Conservation (phyloP, 2,888 invertebrate species). For the Thelaira solivaga region DNA sequence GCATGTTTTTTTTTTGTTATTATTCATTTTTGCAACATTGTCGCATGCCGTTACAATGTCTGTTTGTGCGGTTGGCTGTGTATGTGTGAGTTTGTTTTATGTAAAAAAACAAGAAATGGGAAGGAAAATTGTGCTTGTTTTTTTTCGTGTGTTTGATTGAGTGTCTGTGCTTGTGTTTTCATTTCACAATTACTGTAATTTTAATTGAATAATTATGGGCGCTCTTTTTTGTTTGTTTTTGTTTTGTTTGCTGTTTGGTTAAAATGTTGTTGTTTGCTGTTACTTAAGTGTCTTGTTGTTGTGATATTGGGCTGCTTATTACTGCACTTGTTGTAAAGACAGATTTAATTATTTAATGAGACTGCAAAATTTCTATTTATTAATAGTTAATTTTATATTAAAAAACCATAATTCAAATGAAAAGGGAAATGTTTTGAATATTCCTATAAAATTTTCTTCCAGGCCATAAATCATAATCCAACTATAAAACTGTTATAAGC, state of each 20-base stretch:
- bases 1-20: conserved; percentile 6
- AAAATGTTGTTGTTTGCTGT: not conserved
- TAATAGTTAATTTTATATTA: no score
- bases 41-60: not conserved
- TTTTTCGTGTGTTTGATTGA: no score
- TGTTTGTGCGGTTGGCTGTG: not conserved
- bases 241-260: not conserved
- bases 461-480: no score
- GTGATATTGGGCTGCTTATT: not conserved
- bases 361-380: no score
- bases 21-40: conserved; percentile 6
- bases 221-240: not conserved
- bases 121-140: conserved; percentile 19
- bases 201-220: conserved; percentile 42
- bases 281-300: not conserved
- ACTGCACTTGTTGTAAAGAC: no score
- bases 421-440: no score
- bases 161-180: no score
- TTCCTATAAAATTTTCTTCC: no score
- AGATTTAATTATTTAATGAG: no score
- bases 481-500: no score
- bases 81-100: not conserved
- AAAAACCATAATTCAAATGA: no score
- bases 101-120: conserved; percentile 14
- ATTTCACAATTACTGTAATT: conserved; percentile 26